Conservation (phyloP, 2,113 vertebrate species). For the Alosa alosa region DNA sequence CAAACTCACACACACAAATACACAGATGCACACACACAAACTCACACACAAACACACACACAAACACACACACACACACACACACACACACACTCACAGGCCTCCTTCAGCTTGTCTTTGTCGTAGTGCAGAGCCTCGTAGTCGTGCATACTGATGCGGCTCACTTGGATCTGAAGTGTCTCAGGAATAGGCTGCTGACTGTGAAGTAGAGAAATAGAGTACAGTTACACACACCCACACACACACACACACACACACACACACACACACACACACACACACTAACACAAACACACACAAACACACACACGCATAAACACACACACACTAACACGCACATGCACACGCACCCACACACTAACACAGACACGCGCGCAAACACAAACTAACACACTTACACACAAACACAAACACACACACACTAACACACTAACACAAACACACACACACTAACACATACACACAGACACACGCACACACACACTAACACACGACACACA, state of each 20-base stretch:
- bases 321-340: no score
- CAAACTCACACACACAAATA: slow-evolving; percentile 79
- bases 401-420: neutral
- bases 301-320: no score
- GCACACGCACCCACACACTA: neutral
- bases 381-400: neutral
- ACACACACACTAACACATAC: no score
- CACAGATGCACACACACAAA: no score
- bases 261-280: no score
- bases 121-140: slow-evolving; percentile 95
- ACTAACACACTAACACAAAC: no score
- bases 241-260: neutral
- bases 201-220: slow-evolving; percentile 22
- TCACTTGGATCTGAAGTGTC: slow-evolving; percentile 83
- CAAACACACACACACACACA: slow-evolving; percentile 66
- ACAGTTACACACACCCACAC: slow-evolving; percentile 14
- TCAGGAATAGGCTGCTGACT: slow-evolving; percentile 90
- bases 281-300: no score
- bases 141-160: slow-evolving; percentile 88
- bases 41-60: no score
- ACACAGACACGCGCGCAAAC: neutral
- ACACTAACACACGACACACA: no score
- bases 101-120: slow-evolving; percentile 92
- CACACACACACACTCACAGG: slow-evolving; percentile 83
- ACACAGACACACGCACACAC: no score